These are phyloP conservation scores for Oreortyx pictus DNA, from an alignment of 2,797 vertebrate genomes.

Conservation along the genomic window DNA sequence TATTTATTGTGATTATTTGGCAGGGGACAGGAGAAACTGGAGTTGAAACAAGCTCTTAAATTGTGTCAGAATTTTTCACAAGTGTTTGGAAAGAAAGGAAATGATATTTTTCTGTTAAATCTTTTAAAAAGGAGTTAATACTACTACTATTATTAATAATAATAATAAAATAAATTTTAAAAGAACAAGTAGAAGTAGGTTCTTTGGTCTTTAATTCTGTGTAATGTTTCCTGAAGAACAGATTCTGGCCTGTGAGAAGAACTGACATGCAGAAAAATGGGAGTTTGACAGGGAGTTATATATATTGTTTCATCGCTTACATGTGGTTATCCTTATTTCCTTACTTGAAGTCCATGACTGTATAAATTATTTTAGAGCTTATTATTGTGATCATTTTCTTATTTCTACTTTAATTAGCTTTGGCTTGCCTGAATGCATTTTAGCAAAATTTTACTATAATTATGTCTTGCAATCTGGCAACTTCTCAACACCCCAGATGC, in stretches of 20 bases:
- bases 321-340: constrained; percentile 31
- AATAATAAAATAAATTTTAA: too few relatives aligned
- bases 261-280: not conserved
- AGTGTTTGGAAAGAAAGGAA: not conserved
- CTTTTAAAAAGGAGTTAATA: not conserved
- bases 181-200: rapidly evolving
- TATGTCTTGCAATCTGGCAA: constrained; percentile 48
- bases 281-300: not conserved
- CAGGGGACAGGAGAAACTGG: not conserved
- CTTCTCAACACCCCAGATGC: constrained; percentile 18
- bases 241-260: not conserved
- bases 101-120: not conserved
- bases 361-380: not conserved
- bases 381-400: not conserved
- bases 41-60: not conserved
- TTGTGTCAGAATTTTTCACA: not conserved
- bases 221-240: not conserved
- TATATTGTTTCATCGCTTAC: not conserved
- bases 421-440: not conserved
- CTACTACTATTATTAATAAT: too few relatives aligned
- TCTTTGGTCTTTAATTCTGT: not conserved
- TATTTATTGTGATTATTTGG: not conserved
- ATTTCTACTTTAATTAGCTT: constrained; percentile 21
- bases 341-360: not conserved
- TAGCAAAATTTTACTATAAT: constrained; percentile 30